Base-by-base conservation (phyloP, 2,113 vertebrate species). In the Ptilonorhynchus violaceus region DNA sequence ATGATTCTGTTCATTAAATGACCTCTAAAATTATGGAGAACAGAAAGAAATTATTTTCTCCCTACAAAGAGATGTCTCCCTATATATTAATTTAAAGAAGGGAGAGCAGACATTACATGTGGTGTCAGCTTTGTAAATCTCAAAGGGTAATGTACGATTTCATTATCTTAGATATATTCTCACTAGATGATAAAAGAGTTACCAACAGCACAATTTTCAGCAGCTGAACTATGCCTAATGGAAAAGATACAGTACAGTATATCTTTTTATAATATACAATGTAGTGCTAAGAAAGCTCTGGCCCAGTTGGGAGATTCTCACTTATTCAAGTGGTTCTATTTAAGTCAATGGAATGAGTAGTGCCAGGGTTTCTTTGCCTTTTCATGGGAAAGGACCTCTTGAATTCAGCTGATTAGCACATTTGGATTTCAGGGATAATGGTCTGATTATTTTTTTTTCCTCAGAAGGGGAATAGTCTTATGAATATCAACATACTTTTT, bases 261-360 rank as follows among this genome's bases (percentile, higher is more conserved):
- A 93, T 89, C 76, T 93, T 92, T 93, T 93, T 91, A 53, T 56
- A 96, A 73, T 95, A 88, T 95, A 92, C 88, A 94, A 23, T 72
- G 39, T 39, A 64, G 24, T 74, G 69, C 30, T 76, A 53, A 95
- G 59, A 76, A 79, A 94, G 56, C 68, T 92, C 53, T 67, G 59
- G 42, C 66, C 85, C 84, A 88, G 23, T 66, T 79, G 72, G 67
- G 64, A 84, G 60, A 91, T 53, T 77, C 67, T 93, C 63, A 66
- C 35, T 93, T 87, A 70, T 80, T 96, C 70, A 92, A 88, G 78
- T 83, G 42, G 42, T 50, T 88, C 78, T 96, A 85, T 93, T 95
- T 96, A 92, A 85, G 75, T 86, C 90, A 86, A 10, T 68, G 72
- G 63, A 93, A 49, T 9, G 5, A 90, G 42, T 73, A 79, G 37